Evolutionary conservation across 1,140 invertebrate genomes (phyloP), one percentile per base, ranked within the genome.

Genomic region (Caenorhabditis tropicalis): DNA sequence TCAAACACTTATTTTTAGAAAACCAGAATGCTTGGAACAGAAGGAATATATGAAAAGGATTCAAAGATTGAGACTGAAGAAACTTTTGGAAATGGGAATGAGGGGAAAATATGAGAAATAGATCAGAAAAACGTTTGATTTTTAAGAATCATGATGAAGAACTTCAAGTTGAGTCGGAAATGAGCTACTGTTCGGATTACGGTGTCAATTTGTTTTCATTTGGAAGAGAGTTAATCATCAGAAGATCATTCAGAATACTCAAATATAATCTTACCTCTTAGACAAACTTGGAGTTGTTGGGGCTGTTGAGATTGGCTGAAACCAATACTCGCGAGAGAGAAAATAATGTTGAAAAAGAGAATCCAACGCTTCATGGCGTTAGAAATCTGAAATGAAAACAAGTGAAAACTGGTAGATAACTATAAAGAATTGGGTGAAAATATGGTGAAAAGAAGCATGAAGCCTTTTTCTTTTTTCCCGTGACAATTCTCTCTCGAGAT

Each of bases 381-480:
- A 33, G 29, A 74, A 43, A 43, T 46, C 65, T 39, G 36, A 24
- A 74, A 74, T 36, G 10, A 43, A 1, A 21, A 74, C 33, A 74
- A 74, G 58, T 36, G 16, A 65, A 36, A 33, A 36, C 12, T 36
- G 19, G 31, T 36, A 65, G 65, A 74, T 74, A 74, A 74, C 65
- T 36, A 74, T 74, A 9, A 16, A 39, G 29, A 74, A 43, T 43
- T 24, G 65, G 65, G 36, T 39, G 21, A 74, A 43, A 74, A 43
- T 31, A 74, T 74, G 36, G 65, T 74, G 65, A 74, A 74, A 27
- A 39, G 65, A 74, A 74, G 65, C 36, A 24, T 74, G 16, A 43
- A 74, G 21, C 21, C 53, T 46, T 65, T 21, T 65, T 33, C 58
- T 19, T 56, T 56, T n/a, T 56, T 56, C 53, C 24, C 48, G 48